A percentile compares a stretch with the other conserved stretches of the same genome.
These are phyloP conservation scores for Capreolus pygargus DNA, from an alignment of 2,113 vertebrate genomes.

Conservation along the genomic window DNA sequence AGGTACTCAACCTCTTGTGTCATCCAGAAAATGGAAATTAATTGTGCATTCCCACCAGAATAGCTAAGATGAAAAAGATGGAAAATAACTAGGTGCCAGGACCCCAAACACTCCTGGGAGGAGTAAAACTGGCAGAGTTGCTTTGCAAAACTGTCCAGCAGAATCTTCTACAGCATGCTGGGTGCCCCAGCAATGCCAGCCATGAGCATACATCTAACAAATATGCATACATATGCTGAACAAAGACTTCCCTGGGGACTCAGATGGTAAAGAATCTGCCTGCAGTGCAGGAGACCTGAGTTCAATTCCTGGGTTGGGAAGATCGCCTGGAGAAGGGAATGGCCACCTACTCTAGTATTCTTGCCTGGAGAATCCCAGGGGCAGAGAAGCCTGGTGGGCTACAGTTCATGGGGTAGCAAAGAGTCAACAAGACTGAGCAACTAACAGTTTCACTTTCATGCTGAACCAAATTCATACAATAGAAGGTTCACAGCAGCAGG, in stretches of 20 bases:
- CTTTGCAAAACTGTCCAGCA: not conserved
- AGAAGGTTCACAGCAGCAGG: not conserved
- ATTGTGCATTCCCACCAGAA: not conserved
- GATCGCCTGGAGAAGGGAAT: not conserved
- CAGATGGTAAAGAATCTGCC: not conserved
- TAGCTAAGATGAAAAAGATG: not conserved
- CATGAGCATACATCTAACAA: not conserved
- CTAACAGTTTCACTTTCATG: not conserved
- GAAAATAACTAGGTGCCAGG: not conserved
- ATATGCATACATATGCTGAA: fast-evolving
- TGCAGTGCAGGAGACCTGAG: not conserved
- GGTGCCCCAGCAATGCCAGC: not conserved
- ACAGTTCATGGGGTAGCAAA: not conserved
- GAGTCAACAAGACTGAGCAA: not conserved
- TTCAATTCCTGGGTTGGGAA: not conserved
- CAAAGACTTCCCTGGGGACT: not conserved
- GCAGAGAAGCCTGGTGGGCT: not conserved
- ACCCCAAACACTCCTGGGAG: not conserved
- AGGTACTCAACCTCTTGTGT: not conserved
- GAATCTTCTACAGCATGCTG: not conserved
- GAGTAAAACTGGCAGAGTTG: not conserved
- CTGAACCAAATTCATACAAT: fast-evolving
- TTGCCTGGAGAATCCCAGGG: not conserved
- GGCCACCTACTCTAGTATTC: not conserved
- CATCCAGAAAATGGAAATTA: not conserved